Evolutionary conservation across 1,140 invertebrate species (phyloP).

Genomic region (Akabosia matsudoensis): DNA sequence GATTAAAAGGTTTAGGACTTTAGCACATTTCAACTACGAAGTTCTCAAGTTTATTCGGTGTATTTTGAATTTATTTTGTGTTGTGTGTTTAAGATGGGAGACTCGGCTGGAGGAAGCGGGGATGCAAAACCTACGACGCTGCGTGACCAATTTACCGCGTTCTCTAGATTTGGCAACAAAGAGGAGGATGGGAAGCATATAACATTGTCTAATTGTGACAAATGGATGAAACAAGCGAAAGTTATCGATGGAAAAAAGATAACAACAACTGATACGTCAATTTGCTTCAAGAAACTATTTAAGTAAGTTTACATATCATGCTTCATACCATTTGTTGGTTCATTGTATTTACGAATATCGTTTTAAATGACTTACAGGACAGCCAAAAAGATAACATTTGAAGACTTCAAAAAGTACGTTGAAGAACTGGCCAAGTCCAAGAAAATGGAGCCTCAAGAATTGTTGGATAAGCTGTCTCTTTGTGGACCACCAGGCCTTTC

Average conservation of each 20-base stretch:
- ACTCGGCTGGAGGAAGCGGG: slow-evolving; percentile 24
- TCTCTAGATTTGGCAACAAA: slow-evolving; percentile 82
- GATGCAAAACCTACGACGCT: slow-evolving; percentile 47
- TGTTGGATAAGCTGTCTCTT: slow-evolving; percentile 70
- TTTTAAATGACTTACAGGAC: slow-evolving; percentile 29
- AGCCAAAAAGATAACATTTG: slow-evolving; percentile 64
- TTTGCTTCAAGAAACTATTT: slow-evolving; percentile 77
- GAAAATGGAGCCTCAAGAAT: slow-evolving; percentile 68
- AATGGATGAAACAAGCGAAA: slow-evolving; percentile 92
- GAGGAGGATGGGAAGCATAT: slow-evolving; percentile 82
- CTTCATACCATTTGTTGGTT: neutral
- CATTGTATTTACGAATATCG: neutral
- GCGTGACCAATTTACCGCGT: slow-evolving; percentile 60
- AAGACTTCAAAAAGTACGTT: slow-evolving; percentile 76
- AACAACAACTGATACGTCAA: slow-evolving; percentile 83
- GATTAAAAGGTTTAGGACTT: no score
- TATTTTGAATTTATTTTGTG: neutral
- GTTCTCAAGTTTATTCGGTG: neutral
- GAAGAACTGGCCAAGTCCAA: slow-evolving; percentile 77
- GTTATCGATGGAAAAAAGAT: slow-evolving; percentile 87
- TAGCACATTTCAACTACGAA: no score
- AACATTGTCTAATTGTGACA: slow-evolving; percentile 75
- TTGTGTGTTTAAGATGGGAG: slow-evolving; percentile 22
- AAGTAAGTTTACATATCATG: slow-evolving; percentile 59
- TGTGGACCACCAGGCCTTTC: slow-evolving; percentile 70